Base-by-base conservation (phyloP, 2,797 vertebrate genomes). In the Acanthurus leucopareius region DNA sequence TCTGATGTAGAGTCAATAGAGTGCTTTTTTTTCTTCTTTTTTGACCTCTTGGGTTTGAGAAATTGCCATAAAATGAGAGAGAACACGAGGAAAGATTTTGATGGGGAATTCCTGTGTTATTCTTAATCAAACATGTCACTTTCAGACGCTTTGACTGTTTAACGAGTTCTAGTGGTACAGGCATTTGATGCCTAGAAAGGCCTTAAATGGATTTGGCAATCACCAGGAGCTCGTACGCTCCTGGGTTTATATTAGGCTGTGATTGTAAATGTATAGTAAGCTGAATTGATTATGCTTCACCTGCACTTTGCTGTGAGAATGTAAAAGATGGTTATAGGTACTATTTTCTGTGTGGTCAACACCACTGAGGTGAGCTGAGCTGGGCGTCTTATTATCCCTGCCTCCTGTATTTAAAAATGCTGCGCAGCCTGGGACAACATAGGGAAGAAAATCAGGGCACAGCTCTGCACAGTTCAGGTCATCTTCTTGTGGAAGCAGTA, bases 231-330 rank as follows among this genome's bases (percentile, higher is more conserved):
- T 28, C 54, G n/a, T 57, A 3, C 20, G 42, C 56, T 78, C 79
- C 74, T 77, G 79, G 75, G 81, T 90, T 92, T 90, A 74, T 93
- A 91, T 80, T 88, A 93, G 95, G 91, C 92, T 95, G 93, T 94
- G 94, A 96, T 95, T 95, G 93, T 95, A 93, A 88, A 91, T 93
- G 90, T 94, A 90, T 89, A 88, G 90, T 84, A 91, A 95, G 94
- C 88, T 92, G 80, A 89, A 89, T 81, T 71, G 88, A 73, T 84
- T 85, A 89, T 79, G 88, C 92, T 93, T 94, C 86, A 91, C 86
- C 91, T 94, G 94, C 94, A 95, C 94, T 95, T 96, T 95, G 90
- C 88, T 91, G 90, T 93, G 87, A 92, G 92, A 91, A 92, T 93
- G 90, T 91, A 82, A 86, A 85, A 85, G 85, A 75, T 77, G 88